Conservation (phyloP, 2,113 vertebrate genomes). For the Xyliphius kryptos region DNA sequence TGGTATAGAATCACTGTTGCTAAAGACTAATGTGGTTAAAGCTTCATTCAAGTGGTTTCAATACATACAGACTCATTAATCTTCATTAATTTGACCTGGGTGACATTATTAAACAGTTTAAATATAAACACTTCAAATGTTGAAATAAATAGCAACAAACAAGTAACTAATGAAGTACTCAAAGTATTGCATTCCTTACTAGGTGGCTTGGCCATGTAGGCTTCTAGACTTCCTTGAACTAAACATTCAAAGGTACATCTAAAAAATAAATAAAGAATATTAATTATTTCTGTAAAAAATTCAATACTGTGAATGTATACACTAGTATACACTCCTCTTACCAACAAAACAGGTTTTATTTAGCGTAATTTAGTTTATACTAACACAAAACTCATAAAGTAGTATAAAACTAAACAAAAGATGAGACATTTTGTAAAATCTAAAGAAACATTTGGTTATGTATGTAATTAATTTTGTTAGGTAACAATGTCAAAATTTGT, state of each 20-base stretch:
- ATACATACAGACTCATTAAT: conserved; percentile 17
- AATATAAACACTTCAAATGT: neutral
- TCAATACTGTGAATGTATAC: no score
- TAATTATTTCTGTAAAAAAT: no score
- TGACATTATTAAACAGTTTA: neutral
- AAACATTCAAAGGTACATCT: neutral
- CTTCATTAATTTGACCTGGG: conserved; percentile 25
- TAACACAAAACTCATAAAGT: no score
- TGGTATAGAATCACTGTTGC: neutral
- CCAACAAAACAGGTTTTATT: no score
- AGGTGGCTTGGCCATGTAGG: neutral
- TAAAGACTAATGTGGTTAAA: conserved; percentile 25
- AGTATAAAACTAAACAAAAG: no score
- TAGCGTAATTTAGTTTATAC: no score
- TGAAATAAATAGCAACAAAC: conserved; percentile 14
- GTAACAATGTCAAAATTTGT: no score
- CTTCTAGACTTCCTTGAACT: neutral
- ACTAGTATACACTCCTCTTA: no score
- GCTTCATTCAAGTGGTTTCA: conserved; percentile 4
- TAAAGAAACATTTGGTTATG: no score
- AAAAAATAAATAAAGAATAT: no score
- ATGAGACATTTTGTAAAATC: no score
- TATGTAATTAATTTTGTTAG: no score
- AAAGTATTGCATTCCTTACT: neutral
- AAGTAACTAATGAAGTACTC: conserved; percentile 3